Evolutionary conservation across 2,113 vertebrate genomes (phyloP).

Genomic region (Hippolais icterina): DNA sequence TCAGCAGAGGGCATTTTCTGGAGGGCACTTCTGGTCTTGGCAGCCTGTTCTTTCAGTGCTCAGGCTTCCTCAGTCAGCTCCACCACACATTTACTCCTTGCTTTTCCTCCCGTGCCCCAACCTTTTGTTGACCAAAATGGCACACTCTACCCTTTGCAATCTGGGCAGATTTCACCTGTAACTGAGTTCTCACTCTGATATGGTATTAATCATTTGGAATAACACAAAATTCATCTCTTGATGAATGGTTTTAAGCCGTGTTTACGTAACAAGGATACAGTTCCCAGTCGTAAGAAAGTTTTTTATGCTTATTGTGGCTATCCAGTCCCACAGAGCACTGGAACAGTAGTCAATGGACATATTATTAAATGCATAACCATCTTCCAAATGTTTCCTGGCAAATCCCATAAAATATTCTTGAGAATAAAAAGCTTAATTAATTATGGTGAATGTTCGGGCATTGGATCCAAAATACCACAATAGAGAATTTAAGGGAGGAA

Average conservation of each 20-base stretch:
- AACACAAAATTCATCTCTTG: not conserved
- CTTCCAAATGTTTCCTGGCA: constrained; percentile 9
- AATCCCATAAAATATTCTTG: constrained; percentile 21
- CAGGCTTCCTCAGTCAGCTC: not conserved
- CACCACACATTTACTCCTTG: not conserved
- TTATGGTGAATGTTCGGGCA: not conserved
- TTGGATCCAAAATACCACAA: constrained; percentile 42
- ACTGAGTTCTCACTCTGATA: not conserved
- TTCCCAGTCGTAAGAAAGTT: not conserved
- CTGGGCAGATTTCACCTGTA: not conserved
- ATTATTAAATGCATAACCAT: not conserved
- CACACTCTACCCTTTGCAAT: not conserved
- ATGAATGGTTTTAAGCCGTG: not conserved
- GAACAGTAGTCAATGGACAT: not conserved
- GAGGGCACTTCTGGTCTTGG: rapidly evolving
- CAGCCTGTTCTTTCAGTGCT: not conserved
- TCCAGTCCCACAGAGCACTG: not conserved
- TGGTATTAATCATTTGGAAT: not conserved
- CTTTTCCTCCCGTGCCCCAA: not conserved
- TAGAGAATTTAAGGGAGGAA: constrained; percentile 17
- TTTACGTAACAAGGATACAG: rapidly evolving
- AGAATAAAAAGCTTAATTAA: constrained; percentile 59
- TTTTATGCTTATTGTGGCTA: not conserved
- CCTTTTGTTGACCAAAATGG: not conserved
- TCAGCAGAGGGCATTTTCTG: not conserved